These are phyloP conservation scores for Chaunax sp. DNA, from an alignment of 2,797 vertebrate genomes.

Conservation along the genomic window DNA sequence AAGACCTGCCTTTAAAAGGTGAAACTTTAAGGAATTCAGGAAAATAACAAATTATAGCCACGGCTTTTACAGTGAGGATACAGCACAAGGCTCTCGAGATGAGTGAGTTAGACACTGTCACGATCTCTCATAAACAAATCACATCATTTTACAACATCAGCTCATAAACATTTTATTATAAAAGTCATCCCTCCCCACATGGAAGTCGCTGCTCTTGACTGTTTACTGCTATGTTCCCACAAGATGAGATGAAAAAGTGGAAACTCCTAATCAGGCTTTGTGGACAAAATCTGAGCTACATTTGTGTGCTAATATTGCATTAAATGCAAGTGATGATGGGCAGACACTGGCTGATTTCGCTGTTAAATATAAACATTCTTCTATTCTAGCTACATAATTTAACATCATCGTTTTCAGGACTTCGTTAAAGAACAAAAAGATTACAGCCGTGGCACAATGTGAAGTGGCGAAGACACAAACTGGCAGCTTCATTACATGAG, in stretches of 20 bases:
- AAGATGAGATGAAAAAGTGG: constrained; percentile 33
- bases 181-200: constrained; percentile 40
- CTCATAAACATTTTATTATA: constrained; percentile 70
- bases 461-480: constrained; percentile 46
- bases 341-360: constrained; percentile 39
- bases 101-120: background rate
- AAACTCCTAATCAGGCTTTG: constrained; percentile 15
- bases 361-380: constrained; percentile 69
- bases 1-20: background rate
- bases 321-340: constrained; percentile 18
- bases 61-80: background rate
- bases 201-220: constrained; percentile 31
- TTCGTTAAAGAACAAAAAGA: constrained; percentile 36
- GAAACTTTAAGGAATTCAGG: background rate
- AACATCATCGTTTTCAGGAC: constrained; percentile 63
- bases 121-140: constrained; percentile 11
- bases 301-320: constrained; percentile 30
- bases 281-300: constrained; percentile 33
- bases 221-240: constrained; percentile 33
- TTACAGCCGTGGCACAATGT: constrained; percentile 45
- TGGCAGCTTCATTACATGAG: constrained; percentile 33
- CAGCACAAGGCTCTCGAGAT: too few relatives aligned
- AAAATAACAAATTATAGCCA: background rate
- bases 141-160: constrained; percentile 46
- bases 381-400: constrained; percentile 75